Base-by-base conservation (phyloP, 2,888 invertebrate species). In the Drosophila cognata region DNA sequence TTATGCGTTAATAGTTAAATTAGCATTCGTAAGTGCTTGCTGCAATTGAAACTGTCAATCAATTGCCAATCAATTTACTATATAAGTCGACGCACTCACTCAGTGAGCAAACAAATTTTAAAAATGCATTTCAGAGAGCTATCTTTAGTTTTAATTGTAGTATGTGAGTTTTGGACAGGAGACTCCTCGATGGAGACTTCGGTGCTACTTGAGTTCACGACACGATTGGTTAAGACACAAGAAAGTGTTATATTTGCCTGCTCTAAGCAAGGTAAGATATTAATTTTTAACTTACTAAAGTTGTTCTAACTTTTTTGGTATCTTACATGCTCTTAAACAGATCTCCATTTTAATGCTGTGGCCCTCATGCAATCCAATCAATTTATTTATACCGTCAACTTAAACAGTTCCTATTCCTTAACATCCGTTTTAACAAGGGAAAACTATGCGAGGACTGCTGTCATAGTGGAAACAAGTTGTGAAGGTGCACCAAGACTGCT, bases 401-500 rank as follows among this genome's bases (percentile, higher is more conserved):
- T 91, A 1, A 76, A 81, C 4, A 60, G 68, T 31, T 67, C 81
- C 3, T 79, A 76, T 59, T 64, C 65, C 1, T 57, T 91, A 4
- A 4, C 13, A 21, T 48, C 50, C 0, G 67, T 89, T 11, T 63
- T 92, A 48, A 79, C 84, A 1, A 68, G 77, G 18, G 35, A 74
- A 11, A 85, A 79, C 46, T 73, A 84, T 63, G 90, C 84, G 8
- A 77, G 77, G 25, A 90, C 92, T 4, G 36, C 84, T 0, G 79
- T 92, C 13, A 68, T 92, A 52, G 75, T 92, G 13, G 82, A 92
- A 65, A 82, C 89, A 0, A 57, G 57, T 4, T 92, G 92, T n/a
- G 35, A 64, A 0, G 68, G 79, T 1, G 57, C 85, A 5, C 10
- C 46, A 18, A 31, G 29, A 0, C 57, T 91, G 0, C 72, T 92